Evolutionary conservation across 1,140 invertebrate species (phyloP), one percentile per base, ranked within the genome.

Genomic region (Rhyzopertha dominica): DNA sequence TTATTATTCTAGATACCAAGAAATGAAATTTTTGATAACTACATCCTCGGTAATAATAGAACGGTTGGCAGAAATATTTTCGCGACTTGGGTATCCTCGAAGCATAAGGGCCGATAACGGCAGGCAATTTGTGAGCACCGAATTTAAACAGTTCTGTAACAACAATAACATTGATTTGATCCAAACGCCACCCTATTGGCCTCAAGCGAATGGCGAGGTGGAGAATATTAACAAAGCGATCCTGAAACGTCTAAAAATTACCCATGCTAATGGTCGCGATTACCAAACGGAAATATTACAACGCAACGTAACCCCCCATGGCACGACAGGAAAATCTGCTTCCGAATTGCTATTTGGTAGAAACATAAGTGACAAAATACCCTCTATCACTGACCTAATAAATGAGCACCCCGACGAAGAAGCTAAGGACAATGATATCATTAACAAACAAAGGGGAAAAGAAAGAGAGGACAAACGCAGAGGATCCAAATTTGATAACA

Each of bases 301-400:
- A 60, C 66, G 66, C 36, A 61, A 58, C 12, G 43, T 43, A 14
- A 66, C 62, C 12, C 62, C 59, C 3, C 62, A 64, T 43, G 46
- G 56, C 5, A 49, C 54, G 3, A 65, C 62, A 8, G 60, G 63
- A 24, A 61, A 59, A 50, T 54, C 65, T 3, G 65, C 67, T 4
- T 46, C 62, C 2, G 61, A 66, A 56, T 31, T 68, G 22, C 49
- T 70, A 5, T 67, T 62, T 30, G 40, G 41, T 17, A 34, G 61
- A 40, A 47, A 54, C 18, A 49, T 57, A 22, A 43, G 46, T 28
- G 61, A 63, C 39, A 59, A 58, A 51, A 51, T 66, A 43, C 53
- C 58, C 28, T 46, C 43, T 26, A 36, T 51, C 37, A 23, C 7
- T 3, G 49, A 51, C 25, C 13, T 48, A 24, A 20, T 29, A 23